phyloP scores from a whole-genome alignment of 2,888 invertebrate species.

The Macrosiphum euphorbiae region DNA sequence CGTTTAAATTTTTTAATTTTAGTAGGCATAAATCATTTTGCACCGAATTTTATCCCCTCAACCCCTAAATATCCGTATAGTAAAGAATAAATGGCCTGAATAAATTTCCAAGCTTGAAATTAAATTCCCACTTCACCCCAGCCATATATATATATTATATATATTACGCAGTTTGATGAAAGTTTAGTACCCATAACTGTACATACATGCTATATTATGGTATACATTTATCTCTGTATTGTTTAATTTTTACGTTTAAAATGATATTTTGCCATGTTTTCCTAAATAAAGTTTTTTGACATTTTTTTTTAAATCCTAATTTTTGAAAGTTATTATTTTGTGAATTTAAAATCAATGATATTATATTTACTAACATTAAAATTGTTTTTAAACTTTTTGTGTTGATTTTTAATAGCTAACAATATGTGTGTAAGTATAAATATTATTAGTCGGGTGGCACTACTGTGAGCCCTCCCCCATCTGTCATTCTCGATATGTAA shows the following conservation, averaged over 20 bases:
- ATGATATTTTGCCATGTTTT: neutral
- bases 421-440: neutral
- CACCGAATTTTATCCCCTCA: neutral
- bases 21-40: neutral
- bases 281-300: neutral
- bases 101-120: neutral
- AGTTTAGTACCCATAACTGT: neutral
- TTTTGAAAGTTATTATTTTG: neutral
- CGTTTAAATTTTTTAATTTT: neutral
- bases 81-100: neutral
- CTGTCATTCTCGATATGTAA: too few species aligned
- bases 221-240: neutral
- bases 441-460: too few species aligned
- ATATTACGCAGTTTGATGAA: neutral
- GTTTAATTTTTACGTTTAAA: too few species aligned
- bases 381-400: too few species aligned
- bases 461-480: too few species aligned
- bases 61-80: neutral
- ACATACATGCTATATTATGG: neutral
- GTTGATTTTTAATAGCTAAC: neutral
- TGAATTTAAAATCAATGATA: neutral
- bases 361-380: too few species aligned
- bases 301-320: neutral
- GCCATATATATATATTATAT: neutral
- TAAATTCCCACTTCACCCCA: neutral